Base-by-base conservation (phyloP, 2,888 invertebrate species). In the Blastobasis adustella region DNA sequence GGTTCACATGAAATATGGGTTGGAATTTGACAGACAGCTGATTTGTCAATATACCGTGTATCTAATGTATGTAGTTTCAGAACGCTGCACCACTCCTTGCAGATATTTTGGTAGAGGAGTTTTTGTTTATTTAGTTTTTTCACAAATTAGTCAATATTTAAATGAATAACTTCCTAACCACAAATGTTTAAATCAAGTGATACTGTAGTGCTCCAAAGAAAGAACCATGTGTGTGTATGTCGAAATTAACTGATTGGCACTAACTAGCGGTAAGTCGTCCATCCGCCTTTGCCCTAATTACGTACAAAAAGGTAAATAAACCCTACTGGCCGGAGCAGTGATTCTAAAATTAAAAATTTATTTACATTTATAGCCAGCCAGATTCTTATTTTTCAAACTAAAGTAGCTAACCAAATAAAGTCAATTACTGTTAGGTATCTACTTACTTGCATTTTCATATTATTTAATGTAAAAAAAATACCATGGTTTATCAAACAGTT, bases 181-280 rank as follows among this genome's bases (percentile, higher is more conserved):
- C 47, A 40, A 43, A 54, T 54, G 56, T 48, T 46, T 49, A 47
- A 49, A 51, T 46, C 10, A 37, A 46, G 44, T 42, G 46, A 40
- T 44, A 48, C 45, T 52, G 37, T 45, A 42, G 10, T 42, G 5
- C 9, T 1, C 5, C n/a, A 5, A 37, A 37, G 8, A 42, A 50
- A 46, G 10, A 37, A n/a, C 36, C 5, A 9, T 10, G 10, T 23
- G 46, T 38, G 42, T 44, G 10, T 23, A 10, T n/a, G 49, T 54
- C 55, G 58, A 58, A 55, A 23, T 23, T 23, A 23, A 23, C 23
- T 23, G 23, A 23, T 23, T 23, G 23, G 23, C 23, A 59, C 66
- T 73, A 71, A 70, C 67, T 70, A 67, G 63, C 58, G 70, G 73
- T 73, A 54, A 73, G 72, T 66, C 49, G 52, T 49, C 56, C 58